phyloP scores from a whole-genome alignment of 2,113 vertebrate genomes.

The Promerops cafer region DNA sequence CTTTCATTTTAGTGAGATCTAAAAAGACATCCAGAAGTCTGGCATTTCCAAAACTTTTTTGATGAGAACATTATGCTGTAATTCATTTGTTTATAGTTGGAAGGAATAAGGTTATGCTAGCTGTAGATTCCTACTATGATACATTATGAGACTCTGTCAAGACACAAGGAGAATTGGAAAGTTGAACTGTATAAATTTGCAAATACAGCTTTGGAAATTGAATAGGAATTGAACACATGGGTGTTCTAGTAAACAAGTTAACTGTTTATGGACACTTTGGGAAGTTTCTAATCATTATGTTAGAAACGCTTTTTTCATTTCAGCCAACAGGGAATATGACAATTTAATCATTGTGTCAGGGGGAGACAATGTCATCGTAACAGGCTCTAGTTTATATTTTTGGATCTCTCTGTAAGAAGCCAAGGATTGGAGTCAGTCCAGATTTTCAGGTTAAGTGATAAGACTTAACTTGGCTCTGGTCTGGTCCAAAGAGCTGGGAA shows the following conservation, averaged over 20 bases:
- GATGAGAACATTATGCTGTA: constrained; percentile 5
- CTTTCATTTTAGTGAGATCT: constrained; percentile 44
- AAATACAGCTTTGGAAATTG: not conserved
- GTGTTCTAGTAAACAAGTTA: not conserved
- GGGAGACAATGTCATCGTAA: not conserved
- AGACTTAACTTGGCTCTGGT: not conserved
- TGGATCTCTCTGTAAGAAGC: not conserved
- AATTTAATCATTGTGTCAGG: not conserved
- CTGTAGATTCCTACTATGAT: not conserved
- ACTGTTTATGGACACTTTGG: not conserved
- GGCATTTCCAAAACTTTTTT: constrained; percentile 9
- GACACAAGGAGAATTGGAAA: not conserved
- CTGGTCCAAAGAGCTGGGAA: not conserved
- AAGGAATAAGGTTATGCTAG: not conserved
- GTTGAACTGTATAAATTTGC: not conserved
- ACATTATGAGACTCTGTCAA: not conserved
- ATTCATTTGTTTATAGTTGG: constrained; percentile 19
- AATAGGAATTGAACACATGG: not conserved
- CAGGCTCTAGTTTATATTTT: not conserved
- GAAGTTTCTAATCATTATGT: not conserved
- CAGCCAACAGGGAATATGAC: not conserved
- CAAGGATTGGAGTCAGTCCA: not conserved
- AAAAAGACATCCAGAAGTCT: constrained; percentile 38
- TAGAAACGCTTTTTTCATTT: not conserved
- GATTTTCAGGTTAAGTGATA: not conserved